Conservation (phyloP, 2,888 invertebrate genomes). For the Xylota segnis region DNA sequence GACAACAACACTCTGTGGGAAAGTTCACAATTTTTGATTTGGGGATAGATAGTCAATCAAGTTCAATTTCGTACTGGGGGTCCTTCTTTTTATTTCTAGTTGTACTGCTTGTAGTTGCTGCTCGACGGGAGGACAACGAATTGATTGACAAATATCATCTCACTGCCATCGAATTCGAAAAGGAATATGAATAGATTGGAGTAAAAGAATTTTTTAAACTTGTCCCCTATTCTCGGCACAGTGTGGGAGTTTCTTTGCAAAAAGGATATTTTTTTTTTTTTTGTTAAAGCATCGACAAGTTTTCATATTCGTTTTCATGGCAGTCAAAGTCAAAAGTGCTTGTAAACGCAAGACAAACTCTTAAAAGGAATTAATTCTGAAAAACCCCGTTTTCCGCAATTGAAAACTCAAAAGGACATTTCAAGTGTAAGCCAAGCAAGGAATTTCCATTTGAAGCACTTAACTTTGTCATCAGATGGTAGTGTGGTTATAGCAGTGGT, state of each 20-base stretch:
- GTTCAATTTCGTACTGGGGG: slow-evolving; percentile 58
- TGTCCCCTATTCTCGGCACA: neutral
- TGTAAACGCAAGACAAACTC: slow-evolving; percentile 17
- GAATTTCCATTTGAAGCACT: slow-evolving; percentile 56
- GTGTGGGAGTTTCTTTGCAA: neutral
- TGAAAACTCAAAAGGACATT: slow-evolving; percentile 51
- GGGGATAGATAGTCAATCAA: slow-evolving; percentile 57
- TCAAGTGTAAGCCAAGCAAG: slow-evolving; percentile 52
- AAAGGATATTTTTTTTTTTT: neutral
- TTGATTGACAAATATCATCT: slow-evolving; percentile 17
- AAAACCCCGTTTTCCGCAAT: slow-evolving; percentile 18
- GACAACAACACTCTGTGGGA: slow-evolving; percentile 38
- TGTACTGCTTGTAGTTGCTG: slow-evolving; percentile 2
- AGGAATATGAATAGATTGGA: neutral
- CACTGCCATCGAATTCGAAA: slow-evolving; percentile 1
- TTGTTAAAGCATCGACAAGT: slow-evolving; percentile 17
- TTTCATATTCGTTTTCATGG: slow-evolving; percentile 16
- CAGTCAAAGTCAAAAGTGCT: slow-evolving; percentile 39
- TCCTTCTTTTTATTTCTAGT: slow-evolving; percentile 18
- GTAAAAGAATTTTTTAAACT: neutral
- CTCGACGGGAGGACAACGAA: slow-evolving; percentile 3
- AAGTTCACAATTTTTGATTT: slow-evolving; percentile 42
- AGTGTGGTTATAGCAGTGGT: slow-evolving; percentile 3
- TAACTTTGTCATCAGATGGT: slow-evolving; percentile 38
- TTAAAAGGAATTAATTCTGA: slow-evolving; percentile 39